Evolutionary conservation across 2,113 vertebrate species (phyloP).

Genomic region (Siniperca knerii): DNA sequence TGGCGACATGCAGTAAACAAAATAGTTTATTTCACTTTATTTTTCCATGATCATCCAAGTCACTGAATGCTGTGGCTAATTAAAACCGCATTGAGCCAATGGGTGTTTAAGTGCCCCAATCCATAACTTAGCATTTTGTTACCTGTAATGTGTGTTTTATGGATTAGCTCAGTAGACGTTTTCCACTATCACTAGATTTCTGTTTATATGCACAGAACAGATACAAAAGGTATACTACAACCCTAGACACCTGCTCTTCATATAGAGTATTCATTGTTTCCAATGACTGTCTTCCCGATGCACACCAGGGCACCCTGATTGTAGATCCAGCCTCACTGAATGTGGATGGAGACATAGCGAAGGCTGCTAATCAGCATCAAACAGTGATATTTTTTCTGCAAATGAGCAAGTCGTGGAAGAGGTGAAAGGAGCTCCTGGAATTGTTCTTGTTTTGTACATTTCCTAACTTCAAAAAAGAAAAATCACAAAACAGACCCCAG

Average conservation of each 20-base stretch:
- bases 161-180: background rate
- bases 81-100: background rate
- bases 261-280: background rate
- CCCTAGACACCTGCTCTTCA: background rate
- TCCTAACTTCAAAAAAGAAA: conserved; percentile 18
- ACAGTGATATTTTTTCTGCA: conserved; percentile 28
- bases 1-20: background rate
- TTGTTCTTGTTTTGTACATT: conserved; percentile 34
- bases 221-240: background rate
- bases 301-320: conserved; percentile 25
- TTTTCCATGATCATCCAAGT: background rate
- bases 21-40: conserved; percentile 1
- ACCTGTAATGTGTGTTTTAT: background rate
- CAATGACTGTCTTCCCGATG: conserved; percentile 1
- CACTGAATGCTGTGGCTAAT: background rate
- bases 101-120: background rate
- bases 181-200: background rate
- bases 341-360: conserved; percentile 7
- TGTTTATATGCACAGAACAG: background rate
- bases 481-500: conserved; percentile 10
- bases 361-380: conserved; percentile 36
- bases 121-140: background rate
- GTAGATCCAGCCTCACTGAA: conserved; percentile 7
- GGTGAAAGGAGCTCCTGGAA: conserved; percentile 16
- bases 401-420: conserved; percentile 11